Conservation (phyloP, 2,113 vertebrate genomes). For the Penelope pileata region DNA sequence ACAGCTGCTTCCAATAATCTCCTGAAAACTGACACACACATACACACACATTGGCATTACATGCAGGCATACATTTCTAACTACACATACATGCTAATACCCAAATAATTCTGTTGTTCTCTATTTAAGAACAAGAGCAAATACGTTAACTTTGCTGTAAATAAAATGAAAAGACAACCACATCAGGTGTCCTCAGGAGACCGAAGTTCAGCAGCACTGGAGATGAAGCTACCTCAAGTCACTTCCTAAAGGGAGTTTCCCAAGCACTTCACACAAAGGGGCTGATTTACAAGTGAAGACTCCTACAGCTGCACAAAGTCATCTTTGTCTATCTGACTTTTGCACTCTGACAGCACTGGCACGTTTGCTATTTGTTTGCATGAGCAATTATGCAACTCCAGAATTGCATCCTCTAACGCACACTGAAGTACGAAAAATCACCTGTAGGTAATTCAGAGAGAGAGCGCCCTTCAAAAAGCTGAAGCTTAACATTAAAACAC, state of each 20-base stretch:
- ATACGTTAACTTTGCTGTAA: background rate
- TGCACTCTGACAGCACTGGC: background rate
- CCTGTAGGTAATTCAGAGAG: background rate
- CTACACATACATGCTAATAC: background rate
- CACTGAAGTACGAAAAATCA: background rate
- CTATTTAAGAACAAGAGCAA: background rate
- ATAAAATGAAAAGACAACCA: background rate
- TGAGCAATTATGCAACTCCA: background rate
- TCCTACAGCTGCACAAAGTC: background rate
- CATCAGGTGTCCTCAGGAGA: background rate
- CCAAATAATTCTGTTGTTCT: constrained; percentile 11
- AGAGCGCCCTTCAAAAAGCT: background rate
- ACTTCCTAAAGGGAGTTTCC: constrained; percentile 9
- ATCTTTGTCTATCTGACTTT: background rate
- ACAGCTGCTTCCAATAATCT: constrained; percentile 68
- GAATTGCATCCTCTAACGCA: rapidly evolving
- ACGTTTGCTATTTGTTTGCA: background rate
- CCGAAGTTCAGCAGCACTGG: background rate
- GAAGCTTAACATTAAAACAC: background rate
- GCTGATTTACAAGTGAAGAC: background rate
- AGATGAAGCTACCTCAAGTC: background rate
- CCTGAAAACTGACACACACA: constrained; percentile 37
- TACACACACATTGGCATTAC: background rate
- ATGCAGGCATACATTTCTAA: background rate
- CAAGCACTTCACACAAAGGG: background rate